Conservation (phyloP, 2,888 invertebrate genomes). For the Standfussiana lucernea region DNA sequence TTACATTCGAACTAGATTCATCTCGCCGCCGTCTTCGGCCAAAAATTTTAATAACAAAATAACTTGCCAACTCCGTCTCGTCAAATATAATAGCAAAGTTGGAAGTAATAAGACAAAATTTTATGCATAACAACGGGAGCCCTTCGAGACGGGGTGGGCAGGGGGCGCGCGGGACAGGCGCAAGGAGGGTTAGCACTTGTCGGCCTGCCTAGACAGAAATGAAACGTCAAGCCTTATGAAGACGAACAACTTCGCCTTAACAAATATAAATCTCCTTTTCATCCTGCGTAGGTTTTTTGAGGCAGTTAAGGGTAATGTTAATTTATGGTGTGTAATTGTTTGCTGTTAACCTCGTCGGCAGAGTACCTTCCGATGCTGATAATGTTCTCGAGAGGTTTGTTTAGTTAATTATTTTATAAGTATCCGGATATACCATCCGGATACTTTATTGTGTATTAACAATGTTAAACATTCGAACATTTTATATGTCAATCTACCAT, state of each 20-base stretch:
- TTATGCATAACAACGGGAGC: conserved; percentile 90
- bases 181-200: conserved; percentile 86
- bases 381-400: conserved; percentile 61
- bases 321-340: conserved; percentile 82
- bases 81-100: conserved; percentile 90
- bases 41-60: conserved; percentile 91
- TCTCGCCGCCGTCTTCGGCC: conserved; percentile 81
- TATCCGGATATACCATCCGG: too few species aligned
- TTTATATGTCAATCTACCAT: conserved; percentile 17
- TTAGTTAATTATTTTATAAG: conserved; percentile 42
- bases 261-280: conserved; percentile 89
- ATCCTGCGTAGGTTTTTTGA: conserved; percentile 83
- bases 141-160: conserved; percentile 73
- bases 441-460: conserved; percentile 11
- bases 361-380: conserved; percentile 57
- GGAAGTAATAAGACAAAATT: conserved; percentile 90
- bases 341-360: conserved; percentile 68
- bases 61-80: conserved; percentile 89
- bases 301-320: conserved; percentile 81
- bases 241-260: conserved; percentile 89
- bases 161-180: conserved; percentile 70
- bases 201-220: conserved; percentile 89
- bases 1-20: conserved; percentile 88
- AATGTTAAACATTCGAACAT: conserved; percentile 39
- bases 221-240: conserved; percentile 89